phyloP scores from a whole-genome alignment of 2,797 vertebrate species.

The Pyrocephalus nanus region DNA sequence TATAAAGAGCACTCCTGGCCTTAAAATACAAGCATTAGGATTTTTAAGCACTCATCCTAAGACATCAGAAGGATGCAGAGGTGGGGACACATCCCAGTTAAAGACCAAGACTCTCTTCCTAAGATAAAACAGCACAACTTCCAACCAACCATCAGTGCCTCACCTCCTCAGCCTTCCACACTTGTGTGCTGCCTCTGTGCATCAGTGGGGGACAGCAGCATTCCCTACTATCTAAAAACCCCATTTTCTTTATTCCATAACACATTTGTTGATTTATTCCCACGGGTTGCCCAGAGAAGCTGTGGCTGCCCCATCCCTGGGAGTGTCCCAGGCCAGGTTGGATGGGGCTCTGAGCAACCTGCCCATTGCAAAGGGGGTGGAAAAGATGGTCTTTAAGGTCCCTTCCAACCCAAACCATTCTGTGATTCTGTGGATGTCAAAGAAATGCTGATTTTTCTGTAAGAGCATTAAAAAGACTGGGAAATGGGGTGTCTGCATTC shows the following conservation, averaged over 20 bases:
- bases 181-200: neutral
- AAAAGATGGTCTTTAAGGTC: neutral
- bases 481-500: neutral
- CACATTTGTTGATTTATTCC: neutral
- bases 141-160: neutral
- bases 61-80: neutral
- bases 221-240: neutral
- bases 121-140: neutral
- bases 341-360: neutral
- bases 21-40: neutral
- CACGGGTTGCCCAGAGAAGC: neutral
- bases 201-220: neutral
- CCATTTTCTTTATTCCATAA: neutral
- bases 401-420: neutral
- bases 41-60: neutral
- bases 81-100: neutral
- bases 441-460: neutral
- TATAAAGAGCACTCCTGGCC: neutral
- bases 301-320: neutral
- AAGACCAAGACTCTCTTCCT: neutral
- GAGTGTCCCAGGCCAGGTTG: neutral
- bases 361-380: neutral
- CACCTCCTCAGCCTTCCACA: neutral
- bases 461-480: neutral
- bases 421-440: neutral